These are phyloP conservation scores for Rallus limicola DNA, from an alignment of 2,113 vertebrate genomes.

Conservation along the genomic window DNA sequence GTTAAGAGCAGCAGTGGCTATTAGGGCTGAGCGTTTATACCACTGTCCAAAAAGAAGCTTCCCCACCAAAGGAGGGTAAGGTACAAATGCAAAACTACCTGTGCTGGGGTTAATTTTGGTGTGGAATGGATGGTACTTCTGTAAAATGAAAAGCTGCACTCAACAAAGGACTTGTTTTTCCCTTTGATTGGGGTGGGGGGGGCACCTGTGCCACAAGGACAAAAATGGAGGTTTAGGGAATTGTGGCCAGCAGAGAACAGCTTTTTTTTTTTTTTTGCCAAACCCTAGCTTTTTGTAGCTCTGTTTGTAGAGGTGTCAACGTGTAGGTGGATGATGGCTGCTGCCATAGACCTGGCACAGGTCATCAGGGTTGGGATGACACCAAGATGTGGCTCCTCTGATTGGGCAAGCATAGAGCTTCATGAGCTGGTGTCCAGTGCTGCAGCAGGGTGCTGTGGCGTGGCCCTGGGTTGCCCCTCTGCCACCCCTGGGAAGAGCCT, in stretches of 20 bases:
- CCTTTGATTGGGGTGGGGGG: background rate
- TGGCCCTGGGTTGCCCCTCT: background rate
- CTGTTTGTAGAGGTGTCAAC: background rate
- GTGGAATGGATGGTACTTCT: background rate
- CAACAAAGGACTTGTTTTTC: background rate
- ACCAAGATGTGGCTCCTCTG: background rate
- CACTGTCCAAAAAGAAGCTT: background rate
- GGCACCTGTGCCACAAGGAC: background rate
- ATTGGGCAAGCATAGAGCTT: background rate
- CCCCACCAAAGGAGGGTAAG: background rate
- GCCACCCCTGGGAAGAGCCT: background rate
- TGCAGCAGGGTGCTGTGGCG: background rate
- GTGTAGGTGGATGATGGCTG: fast-evolving
- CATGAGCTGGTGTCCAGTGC: fast-evolving
- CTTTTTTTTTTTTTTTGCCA: background rate
- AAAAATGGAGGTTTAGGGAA: background rate
- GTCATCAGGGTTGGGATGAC: background rate
- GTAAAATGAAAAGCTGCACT: background rate
- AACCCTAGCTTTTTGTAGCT: background rate
- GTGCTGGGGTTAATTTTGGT: background rate
- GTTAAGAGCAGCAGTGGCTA: background rate
- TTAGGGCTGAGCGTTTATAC: background rate
- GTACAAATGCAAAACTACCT: conserved; percentile 31
- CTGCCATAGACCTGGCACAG: background rate
- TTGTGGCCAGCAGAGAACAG: background rate